Evolutionary conservation across 2,888 invertebrate species (phyloP), one percentile per base, ranked within the genome.

Genomic region (Oxyscelio sp.): DNA sequence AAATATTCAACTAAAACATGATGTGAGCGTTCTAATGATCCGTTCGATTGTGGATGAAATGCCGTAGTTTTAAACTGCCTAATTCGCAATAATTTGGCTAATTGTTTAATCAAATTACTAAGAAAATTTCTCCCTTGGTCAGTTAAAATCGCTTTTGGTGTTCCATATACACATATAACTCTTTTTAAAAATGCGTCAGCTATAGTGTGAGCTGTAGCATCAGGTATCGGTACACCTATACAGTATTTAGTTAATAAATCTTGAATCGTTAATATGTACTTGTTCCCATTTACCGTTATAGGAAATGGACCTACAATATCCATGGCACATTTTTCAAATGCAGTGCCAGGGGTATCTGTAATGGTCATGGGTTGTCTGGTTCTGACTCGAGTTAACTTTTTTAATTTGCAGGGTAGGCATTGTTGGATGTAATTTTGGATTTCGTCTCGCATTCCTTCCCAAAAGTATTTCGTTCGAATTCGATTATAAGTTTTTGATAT

Each of bases 261-360:
- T 40, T 66, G 66, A 0, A 21, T 6, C n/a, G 52, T 66, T 8
- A 66, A 8, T 4, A 58, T 58, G 31, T 21, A 79, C 22, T 59
- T 71, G 22, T 90, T 89, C 0, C 82, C 86, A 11, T 22, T 17
- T 21, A 61, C 11, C 4, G 86, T 87, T 1, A 43, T 15, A 4
- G 82, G 78, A 4, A 89, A 52, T 5, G 88, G 87, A 4, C 88
- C 88, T 2, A 87, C 78, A 1, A 87, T 77, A 27, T 90, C 87
- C 6, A 88, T 13, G 0, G 87, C 58, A 8, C 80, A 50, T 61
- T 85, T 85, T 34, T 86, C 85, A 21, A 85, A 86, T 3, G 80
- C 68, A 4, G 27, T 43, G 4, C 54, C 65, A 0, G 84, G 74
- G n/a, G 87, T 87, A 19, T 88, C 87, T 0, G 87, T 87, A 0